Evolutionary conservation across 64 coral and sea anemone genomes (phyloP), one percentile per base, ranked within the genome.

Genomic region (Stichodactyla mertensii): DNA sequence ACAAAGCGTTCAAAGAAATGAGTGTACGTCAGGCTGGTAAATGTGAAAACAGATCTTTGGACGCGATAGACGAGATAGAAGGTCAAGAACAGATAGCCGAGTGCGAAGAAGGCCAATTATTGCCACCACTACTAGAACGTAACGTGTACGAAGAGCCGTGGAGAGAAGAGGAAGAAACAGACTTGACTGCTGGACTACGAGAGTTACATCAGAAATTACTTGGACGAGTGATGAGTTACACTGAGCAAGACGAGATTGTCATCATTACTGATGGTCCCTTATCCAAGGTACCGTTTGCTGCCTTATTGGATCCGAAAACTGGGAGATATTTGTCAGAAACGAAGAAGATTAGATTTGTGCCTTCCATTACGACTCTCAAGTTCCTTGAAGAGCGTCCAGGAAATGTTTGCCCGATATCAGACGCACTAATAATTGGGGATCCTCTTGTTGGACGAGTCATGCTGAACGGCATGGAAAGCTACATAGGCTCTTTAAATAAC

Each of bases 221-320:
- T 16, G 51, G 18, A 18, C 51, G 7, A 77, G 1, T 1, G 14
- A 16, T 52, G 52, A 51, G 77, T 20, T 66, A 4, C 24, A 23
- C 57, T 16, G 20, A 80, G 14, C 67, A 57, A 80, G 56, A 54
- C 4, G 71, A 88, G 13, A 78, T 88, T 59, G 74, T 88, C 15
- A 78, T 88, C 79, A 55, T 88, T 51, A 54, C 87, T 4, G 87
- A 80, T 18, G 71, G 74, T 80, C 7, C 87, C 9, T 51, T 88
- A 27, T 55, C 71, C 27, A 78, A 78, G 77, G 86, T 88, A 56
- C 86, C 86, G 59, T 88, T 88, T 88, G 86, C 53, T 78, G 86
- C 86, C 6, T 45, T 88, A 56, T 2, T 78, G 74, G 86, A 88
- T 88, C 62, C 62, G 16, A 74, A 88, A 52, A 61, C 55, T 19